Evolutionary conservation across 2,888 invertebrate species (phyloP).

Genomic region (Entomobrya proxima): DNA sequence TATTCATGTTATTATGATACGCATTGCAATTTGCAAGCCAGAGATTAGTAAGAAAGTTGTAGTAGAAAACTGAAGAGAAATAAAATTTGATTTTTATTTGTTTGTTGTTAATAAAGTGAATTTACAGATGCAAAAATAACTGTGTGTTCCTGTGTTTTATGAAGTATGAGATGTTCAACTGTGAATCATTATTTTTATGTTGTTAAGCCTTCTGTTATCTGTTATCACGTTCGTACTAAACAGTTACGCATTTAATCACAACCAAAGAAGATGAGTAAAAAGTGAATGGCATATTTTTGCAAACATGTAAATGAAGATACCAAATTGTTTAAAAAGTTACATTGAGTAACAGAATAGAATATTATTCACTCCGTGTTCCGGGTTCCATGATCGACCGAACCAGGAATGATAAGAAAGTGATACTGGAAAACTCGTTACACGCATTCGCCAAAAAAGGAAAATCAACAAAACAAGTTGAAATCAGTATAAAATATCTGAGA

Average conservation of each 20-base stretch:
- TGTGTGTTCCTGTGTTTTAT: neutral
- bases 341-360: neutral
- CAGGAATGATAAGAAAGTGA: constrained; percentile 7
- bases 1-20: neutral
- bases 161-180: no score
- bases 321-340: no score
- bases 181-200: neutral
- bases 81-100: neutral
- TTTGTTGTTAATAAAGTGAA: neutral
- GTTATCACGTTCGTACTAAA: neutral
- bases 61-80: neutral
- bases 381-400: neutral
- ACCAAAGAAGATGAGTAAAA: constrained; percentile 50
- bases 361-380: neutral
- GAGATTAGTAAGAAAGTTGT: neutral
- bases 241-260: neutral
- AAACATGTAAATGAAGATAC: neutral
- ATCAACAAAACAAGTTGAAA: constrained; percentile 3
- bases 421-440: neutral
- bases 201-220: neutral
- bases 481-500: neutral
- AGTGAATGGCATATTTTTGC: constrained; percentile 48
- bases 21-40: no score
- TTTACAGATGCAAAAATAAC: neutral
- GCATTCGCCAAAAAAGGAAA: constrained; percentile 16